Percentiles rank a stretch among this genome's conserved stretches.
Conservation (phyloP, 2,797 vertebrate species). For the Valencia hispanica region DNA sequence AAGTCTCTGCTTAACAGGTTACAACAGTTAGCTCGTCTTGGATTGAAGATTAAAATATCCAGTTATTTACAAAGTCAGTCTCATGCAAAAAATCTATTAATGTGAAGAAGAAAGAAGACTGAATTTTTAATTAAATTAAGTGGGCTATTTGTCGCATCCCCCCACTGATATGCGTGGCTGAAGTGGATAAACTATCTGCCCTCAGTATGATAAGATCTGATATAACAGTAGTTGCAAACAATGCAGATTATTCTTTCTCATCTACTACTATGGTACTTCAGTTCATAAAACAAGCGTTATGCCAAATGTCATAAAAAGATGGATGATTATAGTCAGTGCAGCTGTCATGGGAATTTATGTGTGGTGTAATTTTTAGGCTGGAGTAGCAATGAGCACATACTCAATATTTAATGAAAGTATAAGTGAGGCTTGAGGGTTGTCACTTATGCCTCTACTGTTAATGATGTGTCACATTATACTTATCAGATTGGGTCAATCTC, state of each 20-base stretch:
- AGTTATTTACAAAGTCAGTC: not conserved
- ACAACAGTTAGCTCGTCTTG: not conserved
- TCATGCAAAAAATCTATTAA: not conserved
- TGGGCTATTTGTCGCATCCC: conserved; percentile 13
- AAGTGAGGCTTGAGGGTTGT: conserved; percentile 80
- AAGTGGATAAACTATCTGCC: conserved; percentile 62
- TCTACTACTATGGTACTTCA: conserved; percentile 67
- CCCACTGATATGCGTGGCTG: conserved; percentile 46
- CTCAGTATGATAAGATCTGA: conserved; percentile 63
- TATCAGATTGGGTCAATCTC: conserved; percentile 71
- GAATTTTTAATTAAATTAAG: conserved; percentile 43
- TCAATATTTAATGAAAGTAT: conserved; percentile 81
- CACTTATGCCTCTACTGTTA: conserved; percentile 69
- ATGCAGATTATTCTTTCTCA: conserved; percentile 72
- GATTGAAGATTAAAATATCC: not conserved
- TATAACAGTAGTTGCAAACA: conserved; percentile 66
- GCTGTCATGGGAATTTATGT: conserved; percentile 78
- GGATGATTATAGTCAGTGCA: conserved; percentile 69
- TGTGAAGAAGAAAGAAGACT: not conserved
- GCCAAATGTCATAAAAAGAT: conserved; percentile 72
- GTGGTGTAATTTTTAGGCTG: conserved; percentile 74
- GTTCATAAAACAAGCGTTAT: conserved; percentile 78
- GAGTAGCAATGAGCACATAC: conserved; percentile 68
- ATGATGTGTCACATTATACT: conserved; percentile 76
- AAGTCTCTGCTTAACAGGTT: not conserved